Conservation (phyloP, 2,888 invertebrate genomes). For the Agrochola circellaris region DNA sequence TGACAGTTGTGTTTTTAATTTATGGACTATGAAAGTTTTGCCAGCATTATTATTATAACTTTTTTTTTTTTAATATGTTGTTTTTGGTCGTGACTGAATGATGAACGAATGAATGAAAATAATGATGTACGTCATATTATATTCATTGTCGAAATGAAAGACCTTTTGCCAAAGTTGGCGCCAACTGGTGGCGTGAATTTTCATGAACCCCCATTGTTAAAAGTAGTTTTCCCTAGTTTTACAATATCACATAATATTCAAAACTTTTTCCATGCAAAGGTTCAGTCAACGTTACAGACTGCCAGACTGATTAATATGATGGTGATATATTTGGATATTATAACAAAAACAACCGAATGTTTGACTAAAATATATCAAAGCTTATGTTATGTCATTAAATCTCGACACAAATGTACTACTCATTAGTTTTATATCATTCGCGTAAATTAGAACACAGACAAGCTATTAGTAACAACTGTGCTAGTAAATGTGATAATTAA, state of each 20-base stretch:
- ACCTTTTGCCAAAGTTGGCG: too few species aligned
- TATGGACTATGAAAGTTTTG: too few species aligned
- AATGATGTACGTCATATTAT: too few species aligned
- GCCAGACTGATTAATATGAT: neutral
- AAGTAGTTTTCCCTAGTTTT: too few species aligned
- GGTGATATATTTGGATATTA: neutral
- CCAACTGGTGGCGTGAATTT: too few species aligned
- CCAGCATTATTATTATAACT: too few species aligned
- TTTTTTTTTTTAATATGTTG: too few species aligned
- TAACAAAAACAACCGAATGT: neutral
- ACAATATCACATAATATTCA: neutral
- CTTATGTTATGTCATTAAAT: conserved; percentile 11
- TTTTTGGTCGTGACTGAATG: too few species aligned
- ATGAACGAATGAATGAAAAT: too few species aligned
- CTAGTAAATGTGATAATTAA: conserved; percentile 31
- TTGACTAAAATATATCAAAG: conserved; percentile 8
- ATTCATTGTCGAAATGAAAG: too few species aligned
- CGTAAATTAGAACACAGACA: conserved; percentile 37
- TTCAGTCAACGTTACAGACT: neutral
- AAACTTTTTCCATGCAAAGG: neutral
- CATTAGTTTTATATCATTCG: conserved; percentile 22
- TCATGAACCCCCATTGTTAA: too few species aligned
- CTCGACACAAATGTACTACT: conserved; percentile 2
- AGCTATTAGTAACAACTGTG: conserved; percentile 36
- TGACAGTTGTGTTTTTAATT: neutral